Evolutionary conservation across 35 echinoderm and acorn worm genomes (phyloP).

Genomic region (Stichopus chloronotus): DNA sequence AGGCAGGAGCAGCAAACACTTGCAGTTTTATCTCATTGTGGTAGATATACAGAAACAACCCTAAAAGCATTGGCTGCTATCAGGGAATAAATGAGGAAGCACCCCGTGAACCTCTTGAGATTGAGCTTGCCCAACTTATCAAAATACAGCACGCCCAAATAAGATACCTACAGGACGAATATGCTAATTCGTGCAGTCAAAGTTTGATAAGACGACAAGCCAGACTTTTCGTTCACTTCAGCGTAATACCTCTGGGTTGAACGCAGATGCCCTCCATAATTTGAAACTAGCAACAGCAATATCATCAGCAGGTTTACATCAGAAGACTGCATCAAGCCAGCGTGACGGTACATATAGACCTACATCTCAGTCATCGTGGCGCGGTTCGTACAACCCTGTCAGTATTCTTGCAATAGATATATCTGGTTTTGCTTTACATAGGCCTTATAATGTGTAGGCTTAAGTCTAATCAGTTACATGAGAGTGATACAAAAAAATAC

Average conservation of each 20-base stretch:
- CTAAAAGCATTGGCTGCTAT: too few species aligned
- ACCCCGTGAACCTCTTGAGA: background rate
- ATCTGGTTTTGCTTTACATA: background rate
- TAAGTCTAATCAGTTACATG: constrained; percentile 12
- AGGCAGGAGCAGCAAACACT: too few species aligned
- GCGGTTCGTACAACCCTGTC: background rate
- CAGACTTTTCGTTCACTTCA: too few species aligned
- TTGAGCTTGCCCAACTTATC: too few species aligned
- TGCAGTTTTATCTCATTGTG: constrained; percentile 32
- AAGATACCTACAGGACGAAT: constrained; percentile 14
- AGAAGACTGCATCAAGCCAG: constrained; percentile 13
- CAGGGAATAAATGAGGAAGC: constrained; percentile 9
- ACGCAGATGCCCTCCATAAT: constrained; percentile 5
- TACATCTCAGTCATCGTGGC: background rate
- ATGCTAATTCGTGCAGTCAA: constrained; percentile 13
- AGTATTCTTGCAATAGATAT: constrained; percentile 8
- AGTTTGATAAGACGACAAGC: constrained; percentile 28
- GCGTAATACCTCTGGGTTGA: too few species aligned
- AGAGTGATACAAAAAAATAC: background rate
- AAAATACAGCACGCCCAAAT: constrained; percentile 25
- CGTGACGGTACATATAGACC: background rate
- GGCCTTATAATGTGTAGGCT: background rate
- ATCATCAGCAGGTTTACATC: constrained; percentile 3
- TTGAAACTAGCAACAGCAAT: constrained; percentile 23
- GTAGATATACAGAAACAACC: constrained; percentile 29